Conservation (phyloP, 2,797 vertebrate species). For the Xiphophorus birchmanni region DNA sequence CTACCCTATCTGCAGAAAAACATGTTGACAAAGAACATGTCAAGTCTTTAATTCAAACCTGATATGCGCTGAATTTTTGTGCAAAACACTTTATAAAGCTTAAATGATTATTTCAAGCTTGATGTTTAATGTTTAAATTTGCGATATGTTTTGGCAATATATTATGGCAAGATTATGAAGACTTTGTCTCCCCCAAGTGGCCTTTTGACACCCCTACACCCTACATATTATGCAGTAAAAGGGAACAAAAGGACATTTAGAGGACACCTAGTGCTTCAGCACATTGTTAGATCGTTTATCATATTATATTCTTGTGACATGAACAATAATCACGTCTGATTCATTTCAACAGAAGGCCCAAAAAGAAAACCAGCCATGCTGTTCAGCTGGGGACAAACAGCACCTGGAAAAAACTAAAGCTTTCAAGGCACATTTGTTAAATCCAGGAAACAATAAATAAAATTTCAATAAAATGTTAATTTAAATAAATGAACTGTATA, state of each 20-base stretch:
- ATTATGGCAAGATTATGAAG: not conserved
- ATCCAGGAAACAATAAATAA: not conserved
- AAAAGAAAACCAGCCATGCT: not conserved
- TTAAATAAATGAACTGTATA: not conserved
- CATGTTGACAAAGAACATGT: not conserved
- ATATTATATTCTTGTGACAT: slow-evolving; percentile 45
- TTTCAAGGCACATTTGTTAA: not conserved
- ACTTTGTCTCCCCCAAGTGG: slow-evolving; percentile 48
- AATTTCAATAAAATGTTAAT: not conserved
- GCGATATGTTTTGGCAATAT: not conserved
- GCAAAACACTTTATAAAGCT: not conserved
- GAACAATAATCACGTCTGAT: slow-evolving; percentile 46
- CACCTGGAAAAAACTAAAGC: not conserved
- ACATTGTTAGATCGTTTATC: slow-evolving; percentile 58
- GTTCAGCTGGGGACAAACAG: not conserved
- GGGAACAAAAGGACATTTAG: slow-evolving; percentile 64
- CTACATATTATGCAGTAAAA: slow-evolving; percentile 20
- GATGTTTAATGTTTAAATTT: not conserved
- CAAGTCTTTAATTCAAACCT: not conserved
- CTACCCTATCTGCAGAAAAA: not conserved
- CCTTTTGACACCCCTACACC: slow-evolving; percentile 2
- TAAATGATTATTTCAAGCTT: not conserved
- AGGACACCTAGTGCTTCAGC: slow-evolving; percentile 61
- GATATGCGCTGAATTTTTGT: not conserved
- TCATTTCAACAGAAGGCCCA: slow-evolving; percentile 13